Evolutionary conservation across 2,888 invertebrate genomes (phyloP).

Genomic region (Linnaemya tessellans): DNA sequence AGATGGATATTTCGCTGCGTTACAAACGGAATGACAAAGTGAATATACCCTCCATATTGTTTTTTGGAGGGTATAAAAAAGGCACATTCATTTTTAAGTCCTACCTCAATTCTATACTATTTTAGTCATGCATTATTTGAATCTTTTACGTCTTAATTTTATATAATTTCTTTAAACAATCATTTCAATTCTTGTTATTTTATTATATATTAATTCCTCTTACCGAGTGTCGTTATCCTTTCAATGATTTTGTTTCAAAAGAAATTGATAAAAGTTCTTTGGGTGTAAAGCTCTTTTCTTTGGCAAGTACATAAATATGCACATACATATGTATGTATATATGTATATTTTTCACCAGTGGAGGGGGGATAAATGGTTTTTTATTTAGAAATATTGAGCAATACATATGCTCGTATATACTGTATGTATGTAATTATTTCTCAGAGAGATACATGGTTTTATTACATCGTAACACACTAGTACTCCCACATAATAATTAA

Average conservation of each 20-base stretch:
- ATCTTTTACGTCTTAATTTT: background rate
- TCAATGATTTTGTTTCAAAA: conserved; percentile 10
- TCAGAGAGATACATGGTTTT: too few species aligned
- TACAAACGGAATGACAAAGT: too few species aligned
- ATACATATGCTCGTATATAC: background rate
- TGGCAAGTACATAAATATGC: background rate
- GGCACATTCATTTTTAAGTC: too few species aligned
- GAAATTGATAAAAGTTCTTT: conserved; percentile 24
- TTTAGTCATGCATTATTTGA: background rate
- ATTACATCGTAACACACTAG: too few species aligned
- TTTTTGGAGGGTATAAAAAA: too few species aligned
- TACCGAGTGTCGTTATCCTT: conserved; percentile 59
- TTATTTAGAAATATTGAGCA: background rate
- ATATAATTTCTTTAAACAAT: background rate
- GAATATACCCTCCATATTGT: too few species aligned
- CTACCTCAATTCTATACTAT: too few species aligned
- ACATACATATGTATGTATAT: too few species aligned
- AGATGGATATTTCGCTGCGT: too few species aligned
- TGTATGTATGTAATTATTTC: too few species aligned
- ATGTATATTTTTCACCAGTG: too few species aligned
- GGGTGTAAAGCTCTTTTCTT: background rate
- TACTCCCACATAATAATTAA: too few species aligned
- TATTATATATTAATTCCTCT: conserved; percentile 36
- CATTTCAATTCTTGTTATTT: background rate
- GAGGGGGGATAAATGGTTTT: background rate